Evolutionary conservation across 1,140 invertebrate species (phyloP), one percentile per base, ranked within the genome.

Genomic region (Macrosteles quadrilineatus): DNA sequence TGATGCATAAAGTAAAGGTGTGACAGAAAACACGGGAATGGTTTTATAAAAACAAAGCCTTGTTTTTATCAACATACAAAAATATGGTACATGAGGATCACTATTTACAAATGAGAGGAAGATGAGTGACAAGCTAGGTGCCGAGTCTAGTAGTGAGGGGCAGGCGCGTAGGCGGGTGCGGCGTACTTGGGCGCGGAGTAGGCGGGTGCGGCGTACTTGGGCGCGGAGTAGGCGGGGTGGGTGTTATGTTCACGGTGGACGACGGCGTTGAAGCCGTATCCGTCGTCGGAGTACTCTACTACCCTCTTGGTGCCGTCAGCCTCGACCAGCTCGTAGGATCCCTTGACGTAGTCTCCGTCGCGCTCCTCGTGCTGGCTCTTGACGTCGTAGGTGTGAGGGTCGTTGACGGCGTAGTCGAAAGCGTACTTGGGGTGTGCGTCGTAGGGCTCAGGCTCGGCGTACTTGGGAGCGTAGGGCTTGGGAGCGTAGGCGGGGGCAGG

Each of bases 261-360:
- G 4, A 71, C 59, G 32, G 76, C 76, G 63, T 73, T 71, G 68
- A 77, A 77, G 29, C 76, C 75, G 64, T 70, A 62, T 43, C 72
- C 29, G n/a, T 73, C 67, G 63, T 76, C 75, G 32, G 75, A 70
- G 69, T 77, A 77, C 11, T 74, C 71, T n/a, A 74, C 76, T 11
- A 45, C 67, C 12, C 76, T 43, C 17, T 67, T 57, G 64, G 66
- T 64, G 59, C 76, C 76, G 59, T 76, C 73, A n/a, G 73, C 72
- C 30, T 77, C 70, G 30, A 74, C 53, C 12, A 75, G 70, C 57
- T 68, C 66, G 78, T 80, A 68, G 77, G 76, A 17, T 75, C 73
- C 85, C 70, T 83, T 81, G n/a, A 86, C 85, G 36, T 82, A 80
- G 71, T 87, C 86, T 1, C 86, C 81, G 71, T 84, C 79, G 17